Percentiles rank a stretch among this genome's conserved stretches.
phyloP scores from a whole-genome alignment of 2,888 invertebrate species.

The Leptinotarsa rubiginosa region DNA sequence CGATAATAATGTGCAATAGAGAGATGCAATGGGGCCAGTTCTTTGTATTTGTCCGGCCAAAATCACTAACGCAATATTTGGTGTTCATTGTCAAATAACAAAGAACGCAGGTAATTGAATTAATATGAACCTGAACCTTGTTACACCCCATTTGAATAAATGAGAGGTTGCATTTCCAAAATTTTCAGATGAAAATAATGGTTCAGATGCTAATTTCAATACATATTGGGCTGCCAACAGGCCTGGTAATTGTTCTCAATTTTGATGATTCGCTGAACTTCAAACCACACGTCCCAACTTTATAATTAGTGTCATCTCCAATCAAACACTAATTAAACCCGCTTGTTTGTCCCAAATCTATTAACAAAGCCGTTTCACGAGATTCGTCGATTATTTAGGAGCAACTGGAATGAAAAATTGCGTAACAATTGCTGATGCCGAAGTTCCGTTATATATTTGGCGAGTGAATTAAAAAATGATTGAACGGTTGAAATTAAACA shows the following conservation, averaged over 20 bases:
- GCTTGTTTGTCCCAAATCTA: slow-evolving; percentile 35
- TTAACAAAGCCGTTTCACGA: slow-evolving; percentile 37
- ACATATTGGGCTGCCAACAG: neutral
- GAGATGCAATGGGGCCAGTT: no score
- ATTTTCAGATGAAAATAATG: no score
- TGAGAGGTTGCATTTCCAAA: no score
- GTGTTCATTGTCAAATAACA: no score
- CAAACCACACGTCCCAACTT: slow-evolving; percentile 24
- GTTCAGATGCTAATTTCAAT: neutral
- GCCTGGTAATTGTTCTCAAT: slow-evolving; percentile 15
- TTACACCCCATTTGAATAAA: no score
- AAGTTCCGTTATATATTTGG: slow-evolving; percentile 33
- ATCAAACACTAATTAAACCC: slow-evolving; percentile 36
- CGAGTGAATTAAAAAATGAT: slow-evolving; percentile 38
- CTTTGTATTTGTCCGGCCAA: no score
- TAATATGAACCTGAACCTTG: no score
- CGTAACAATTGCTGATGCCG: slow-evolving; percentile 36
- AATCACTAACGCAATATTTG: no score
- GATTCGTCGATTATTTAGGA: slow-evolving; percentile 35
- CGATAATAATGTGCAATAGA: no score
- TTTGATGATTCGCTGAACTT: slow-evolving; percentile 20
- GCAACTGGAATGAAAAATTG: slow-evolving; percentile 37
- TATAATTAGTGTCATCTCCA: slow-evolving; percentile 36
- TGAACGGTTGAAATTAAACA: slow-evolving; percentile 29
- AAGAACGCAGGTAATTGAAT: no score